Base-by-base conservation (phyloP, 2,888 invertebrate genomes). In the Tetheella fluctuosa region DNA sequence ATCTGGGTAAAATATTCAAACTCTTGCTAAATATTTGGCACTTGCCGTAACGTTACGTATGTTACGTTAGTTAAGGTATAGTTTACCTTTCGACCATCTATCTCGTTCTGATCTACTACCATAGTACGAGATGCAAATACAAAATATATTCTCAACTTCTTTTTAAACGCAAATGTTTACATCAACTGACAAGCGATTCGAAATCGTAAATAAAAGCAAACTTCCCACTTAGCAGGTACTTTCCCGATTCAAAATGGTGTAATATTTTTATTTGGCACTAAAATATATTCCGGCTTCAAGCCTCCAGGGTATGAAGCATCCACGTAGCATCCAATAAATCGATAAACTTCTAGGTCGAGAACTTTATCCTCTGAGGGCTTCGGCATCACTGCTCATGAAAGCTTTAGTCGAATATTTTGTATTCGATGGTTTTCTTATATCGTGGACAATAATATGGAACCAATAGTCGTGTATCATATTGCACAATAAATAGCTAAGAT, bases 331-430 rank as follows among this genome's bases (percentile, higher is more conserved):
- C 57, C 66, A 63, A 66, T 67, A 71, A 67, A 77, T 79, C 77
- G 72, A 71, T 77, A 74, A 71, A 70, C 69, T 74, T 71, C 65
- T 69, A 64, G 64, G 59, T 65, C 69, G 64, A 59, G 57, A 70
- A 74, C 61, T 70, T 65, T 57, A 55, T 61, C 73, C 71, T 65
- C 57, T 37, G 61, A 69, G 65, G 62, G 62, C 63, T 23, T 34
- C 48, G 20, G 20, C 23, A 48, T 48, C 17, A 34, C 34, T 55
- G 17, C 23, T 34, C 12, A 7, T 37, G 23, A 34, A 37, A 55
- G 37, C 55, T 34, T 34, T 13, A 48, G 10, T 20, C 48, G 20
- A 28, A 53, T 28, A 53, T 23, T n/a, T 53, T 53, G 13, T 25
- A 53, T 53, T 15, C 23, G 10, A 48, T 48, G 10, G 17, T 48